Evolutionary conservation across 2,113 vertebrate species (phyloP).

Genomic region (Pseudorhombus dupliciocellatus): DNA sequence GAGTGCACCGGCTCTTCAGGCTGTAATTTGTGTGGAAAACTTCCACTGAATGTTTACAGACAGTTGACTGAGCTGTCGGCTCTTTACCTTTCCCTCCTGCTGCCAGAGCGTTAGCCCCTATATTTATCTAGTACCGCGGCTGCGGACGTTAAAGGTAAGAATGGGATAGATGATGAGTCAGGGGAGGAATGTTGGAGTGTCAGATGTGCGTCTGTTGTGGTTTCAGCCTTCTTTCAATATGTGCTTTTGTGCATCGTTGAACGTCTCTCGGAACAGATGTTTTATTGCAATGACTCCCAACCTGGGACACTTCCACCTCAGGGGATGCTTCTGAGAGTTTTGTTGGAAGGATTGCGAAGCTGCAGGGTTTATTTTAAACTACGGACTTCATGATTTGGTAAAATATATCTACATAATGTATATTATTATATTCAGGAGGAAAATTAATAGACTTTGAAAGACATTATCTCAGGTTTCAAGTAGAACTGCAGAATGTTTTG

Average conservation of each 20-base stretch:
- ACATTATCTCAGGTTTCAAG: not conserved
- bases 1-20: constrained; percentile 1
- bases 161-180: not conserved
- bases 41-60: constrained; percentile 27
- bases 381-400: not conserved
- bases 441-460: not conserved
- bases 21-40: constrained; percentile 34
- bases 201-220: not conserved
- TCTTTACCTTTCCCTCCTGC: constrained; percentile 9
- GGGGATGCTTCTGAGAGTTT: not conserved
- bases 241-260: not conserved
- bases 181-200: not conserved
- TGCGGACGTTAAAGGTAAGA: not conserved
- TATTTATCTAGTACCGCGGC: not conserved
- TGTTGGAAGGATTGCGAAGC: not conserved
- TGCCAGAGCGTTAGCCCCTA: constrained; percentile 18
- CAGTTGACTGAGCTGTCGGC: constrained; percentile 12
- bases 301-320: not conserved
- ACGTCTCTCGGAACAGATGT: not conserved
- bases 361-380: not conserved
- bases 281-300: not conserved
- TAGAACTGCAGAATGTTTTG: not conserved
- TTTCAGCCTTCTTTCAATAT: not conserved
- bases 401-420: not conserved
- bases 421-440: not conserved